Conservation (phyloP, 2,888 invertebrate genomes). For the Caenorhabditis drosophilae region DNA sequence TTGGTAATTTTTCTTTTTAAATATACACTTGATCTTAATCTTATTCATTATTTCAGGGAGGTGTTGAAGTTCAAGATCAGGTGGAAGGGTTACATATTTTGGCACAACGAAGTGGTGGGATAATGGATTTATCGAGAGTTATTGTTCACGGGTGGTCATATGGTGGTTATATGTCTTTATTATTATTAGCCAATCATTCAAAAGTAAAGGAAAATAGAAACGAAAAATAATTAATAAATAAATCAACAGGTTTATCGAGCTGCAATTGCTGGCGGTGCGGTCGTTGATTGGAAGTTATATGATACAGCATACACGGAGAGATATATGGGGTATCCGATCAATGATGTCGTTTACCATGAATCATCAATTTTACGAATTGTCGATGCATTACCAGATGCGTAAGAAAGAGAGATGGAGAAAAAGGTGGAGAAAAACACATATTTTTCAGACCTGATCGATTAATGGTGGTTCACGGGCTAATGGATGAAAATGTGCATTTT, state of each 20-base stretch:
- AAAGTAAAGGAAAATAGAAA: too few relatives aligned
- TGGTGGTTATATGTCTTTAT: slow-evolving; percentile 94
- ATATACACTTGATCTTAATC: too few relatives aligned
- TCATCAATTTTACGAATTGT: slow-evolving; percentile 86
- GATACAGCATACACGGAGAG: slow-evolving; percentile 96
- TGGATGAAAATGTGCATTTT: slow-evolving; percentile 97
- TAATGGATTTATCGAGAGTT: slow-evolving; percentile 88
- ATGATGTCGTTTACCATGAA: slow-evolving; percentile 72
- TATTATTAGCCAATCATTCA: slow-evolving; percentile 86
- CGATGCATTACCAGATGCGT: slow-evolving; percentile 89
- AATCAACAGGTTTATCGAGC: slow-evolving; percentile 72
- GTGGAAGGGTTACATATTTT: slow-evolving; percentile 89
- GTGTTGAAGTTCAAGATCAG: slow-evolving; percentile 91
- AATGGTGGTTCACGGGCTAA: slow-evolving; percentile 90
- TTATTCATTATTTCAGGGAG: too few relatives aligned
- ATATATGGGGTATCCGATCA: slow-evolving; percentile 60
- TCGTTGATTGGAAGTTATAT: slow-evolving; percentile 94
- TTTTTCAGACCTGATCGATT: slow-evolving; percentile 75
- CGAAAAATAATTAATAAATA: too few relatives aligned
- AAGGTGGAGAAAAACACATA: background rate
- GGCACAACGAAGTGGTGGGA: slow-evolving; percentile 73
- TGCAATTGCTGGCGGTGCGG: slow-evolving; percentile 92
- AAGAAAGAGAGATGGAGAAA: slow-evolving; percentile 31
- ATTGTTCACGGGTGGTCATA: slow-evolving; percentile 99
- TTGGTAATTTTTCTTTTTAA: too few relatives aligned